Percentiles rank a stretch among this genome's conserved stretches.
Evolutionary conservation across 2,113 vertebrate species (phyloP).

Genomic region (Catharus fuscescens): DNA sequence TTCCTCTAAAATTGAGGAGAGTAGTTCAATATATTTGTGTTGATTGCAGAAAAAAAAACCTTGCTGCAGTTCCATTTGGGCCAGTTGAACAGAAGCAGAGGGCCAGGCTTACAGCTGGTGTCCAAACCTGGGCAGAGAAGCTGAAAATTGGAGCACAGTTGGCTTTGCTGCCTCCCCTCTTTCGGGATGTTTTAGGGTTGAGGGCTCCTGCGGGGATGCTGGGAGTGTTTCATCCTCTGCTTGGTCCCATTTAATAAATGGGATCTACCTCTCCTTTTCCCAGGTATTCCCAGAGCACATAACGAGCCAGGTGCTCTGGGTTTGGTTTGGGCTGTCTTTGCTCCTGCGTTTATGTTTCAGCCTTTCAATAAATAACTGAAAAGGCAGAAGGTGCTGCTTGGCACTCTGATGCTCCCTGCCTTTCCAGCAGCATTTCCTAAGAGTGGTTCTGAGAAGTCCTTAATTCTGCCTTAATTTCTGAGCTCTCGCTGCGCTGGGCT

Average conservation of each 20-base stretch:
- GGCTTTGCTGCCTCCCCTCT: background rate
- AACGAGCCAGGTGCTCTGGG: background rate
- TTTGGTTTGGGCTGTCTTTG: background rate
- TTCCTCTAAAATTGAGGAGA: background rate
- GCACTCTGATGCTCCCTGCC: background rate
- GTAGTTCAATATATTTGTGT: background rate
- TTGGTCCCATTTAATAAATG: background rate
- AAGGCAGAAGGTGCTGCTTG: background rate
- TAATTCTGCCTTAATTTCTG: background rate
- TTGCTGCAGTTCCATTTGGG: background rate
- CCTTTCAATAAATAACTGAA: background rate
- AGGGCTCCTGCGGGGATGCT: background rate
- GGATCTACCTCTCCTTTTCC: background rate
- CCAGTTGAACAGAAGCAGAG: background rate
- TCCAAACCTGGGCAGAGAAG: background rate
- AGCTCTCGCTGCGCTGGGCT: background rate
- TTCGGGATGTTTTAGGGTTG: background rate
- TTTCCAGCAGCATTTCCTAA: background rate
- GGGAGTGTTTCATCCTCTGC: background rate
- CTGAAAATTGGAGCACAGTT: background rate
- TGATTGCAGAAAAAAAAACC: background rate
- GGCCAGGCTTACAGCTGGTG: background rate
- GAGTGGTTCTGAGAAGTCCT: background rate
- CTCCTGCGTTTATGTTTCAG: background rate
- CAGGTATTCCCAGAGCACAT: accelerated